A percentile compares a stretch with the other conserved stretches of the same genome.
These are phyloP conservation scores for Sebastes melanostomus DNA, from an alignment of 2,797 vertebrate species.

Conservation along the genomic window DNA sequence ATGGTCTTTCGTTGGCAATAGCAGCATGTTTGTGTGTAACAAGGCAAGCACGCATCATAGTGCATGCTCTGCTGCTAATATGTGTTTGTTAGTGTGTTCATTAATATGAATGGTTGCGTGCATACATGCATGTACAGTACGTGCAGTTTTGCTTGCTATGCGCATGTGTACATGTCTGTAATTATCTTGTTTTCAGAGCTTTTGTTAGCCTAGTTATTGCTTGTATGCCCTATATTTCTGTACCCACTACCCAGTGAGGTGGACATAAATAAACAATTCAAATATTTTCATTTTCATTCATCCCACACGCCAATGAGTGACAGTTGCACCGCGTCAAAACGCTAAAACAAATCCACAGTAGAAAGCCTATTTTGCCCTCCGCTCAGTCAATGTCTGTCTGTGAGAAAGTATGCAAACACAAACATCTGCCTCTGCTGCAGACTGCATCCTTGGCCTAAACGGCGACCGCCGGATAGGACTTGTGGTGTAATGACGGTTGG, in stretches of 20 bases:
- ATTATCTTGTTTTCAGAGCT: slow-evolving; percentile 35
- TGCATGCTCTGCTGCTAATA: not conserved
- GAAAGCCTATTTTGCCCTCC: slow-evolving; percentile 54
- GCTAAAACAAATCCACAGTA: slow-evolving; percentile 57
- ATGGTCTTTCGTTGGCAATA: slow-evolving; percentile 35
- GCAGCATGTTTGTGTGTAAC: slow-evolving; percentile 4
- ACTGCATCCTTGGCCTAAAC: slow-evolving; percentile 59
- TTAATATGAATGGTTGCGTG: not conserved
- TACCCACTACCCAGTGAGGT: not conserved
- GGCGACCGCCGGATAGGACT: slow-evolving; percentile 63
- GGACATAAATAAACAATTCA: slow-evolving; percentile 53
- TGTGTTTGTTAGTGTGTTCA: not conserved
- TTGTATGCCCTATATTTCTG: slow-evolving; percentile 37
- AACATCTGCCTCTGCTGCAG: slow-evolving; percentile 60
- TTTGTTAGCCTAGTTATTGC: slow-evolving; percentile 45
- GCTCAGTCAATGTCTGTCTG: slow-evolving; percentile 58
- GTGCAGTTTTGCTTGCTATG: not conserved
- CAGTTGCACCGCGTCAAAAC: slow-evolving; percentile 32
- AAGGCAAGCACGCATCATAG: slow-evolving; percentile 13
- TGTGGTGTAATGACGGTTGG: slow-evolving; percentile 62
- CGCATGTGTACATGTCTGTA: not conserved
- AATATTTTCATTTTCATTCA: slow-evolving; percentile 63
- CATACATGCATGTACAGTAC: not conserved
- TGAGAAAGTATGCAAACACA: slow-evolving; percentile 71
- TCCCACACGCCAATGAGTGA: slow-evolving; percentile 49